Conservation (phyloP, 23 tunicate species). For the Trididemnum clinides region DNA sequence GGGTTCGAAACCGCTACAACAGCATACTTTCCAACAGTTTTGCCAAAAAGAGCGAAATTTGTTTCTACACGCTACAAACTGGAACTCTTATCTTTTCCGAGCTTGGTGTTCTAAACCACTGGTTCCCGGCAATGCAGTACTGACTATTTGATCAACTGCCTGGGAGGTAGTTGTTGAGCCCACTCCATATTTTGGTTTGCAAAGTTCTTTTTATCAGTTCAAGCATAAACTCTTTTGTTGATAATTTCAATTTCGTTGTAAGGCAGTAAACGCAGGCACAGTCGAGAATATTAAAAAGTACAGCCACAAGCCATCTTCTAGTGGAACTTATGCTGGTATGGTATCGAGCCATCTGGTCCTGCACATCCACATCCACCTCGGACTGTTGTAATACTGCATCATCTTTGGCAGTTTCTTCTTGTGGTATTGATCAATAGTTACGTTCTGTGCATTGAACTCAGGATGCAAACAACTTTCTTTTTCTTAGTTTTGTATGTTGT, state of each 20-base stretch:
- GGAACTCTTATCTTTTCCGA: no score
- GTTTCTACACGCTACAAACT: no score
- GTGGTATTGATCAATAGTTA: constrained; percentile 6
- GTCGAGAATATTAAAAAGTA: background rate
- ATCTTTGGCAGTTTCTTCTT: constrained; percentile 9
- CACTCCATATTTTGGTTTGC: constrained; percentile 15
- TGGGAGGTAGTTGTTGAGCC: background rate
- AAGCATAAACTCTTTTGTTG: constrained; percentile 3
- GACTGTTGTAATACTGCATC: background rate
- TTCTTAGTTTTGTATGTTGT: constrained; percentile 30
- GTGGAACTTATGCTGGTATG: background rate
- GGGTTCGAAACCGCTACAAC: no score
- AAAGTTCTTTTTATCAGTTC: constrained; percentile 10
- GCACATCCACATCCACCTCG: background rate
- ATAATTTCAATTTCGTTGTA: constrained; percentile 1
- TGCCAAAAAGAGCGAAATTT: no score
- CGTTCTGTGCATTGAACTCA: background rate
- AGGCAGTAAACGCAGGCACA: constrained; percentile 7
- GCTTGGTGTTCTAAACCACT: no score
- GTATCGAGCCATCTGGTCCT: constrained; percentile 14
- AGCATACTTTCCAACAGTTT: no score
- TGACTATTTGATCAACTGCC: no score
- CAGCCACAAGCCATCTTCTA: constrained; percentile 1
- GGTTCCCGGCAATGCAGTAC: no score
- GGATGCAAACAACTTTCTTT: constrained; percentile 29